A percentile compares a stretch with the other conserved stretches of the same genome.
phyloP scores from a whole-genome alignment of 2,797 vertebrate species.

The Ataeniobius toweri region DNA sequence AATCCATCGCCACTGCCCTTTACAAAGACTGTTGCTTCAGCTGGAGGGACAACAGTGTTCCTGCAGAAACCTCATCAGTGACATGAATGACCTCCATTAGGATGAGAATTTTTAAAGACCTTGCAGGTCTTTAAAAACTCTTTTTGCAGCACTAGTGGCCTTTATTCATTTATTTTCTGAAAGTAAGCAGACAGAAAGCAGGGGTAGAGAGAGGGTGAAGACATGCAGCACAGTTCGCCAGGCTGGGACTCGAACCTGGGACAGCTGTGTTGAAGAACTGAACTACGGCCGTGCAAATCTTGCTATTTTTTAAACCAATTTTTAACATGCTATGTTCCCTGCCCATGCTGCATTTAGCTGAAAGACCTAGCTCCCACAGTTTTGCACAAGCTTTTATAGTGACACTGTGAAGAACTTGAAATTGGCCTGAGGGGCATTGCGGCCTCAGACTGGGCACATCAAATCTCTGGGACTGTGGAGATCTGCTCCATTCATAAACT shows the following conservation, averaged over 20 bases:
- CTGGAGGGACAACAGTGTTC: conserved; percentile 55
- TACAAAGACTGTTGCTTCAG: conserved; percentile 65
- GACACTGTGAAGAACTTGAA: neutral
- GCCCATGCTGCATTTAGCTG: neutral
- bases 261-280: too few species aligned
- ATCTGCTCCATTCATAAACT: neutral
- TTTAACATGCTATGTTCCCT: neutral
- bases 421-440: neutral
- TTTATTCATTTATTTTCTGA: too few species aligned
- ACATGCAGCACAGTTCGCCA: too few species aligned
- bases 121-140: neutral
- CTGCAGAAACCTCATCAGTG: conserved; percentile 24
- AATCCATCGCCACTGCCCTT: conserved; percentile 17
- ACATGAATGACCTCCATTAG: conserved; percentile 25
- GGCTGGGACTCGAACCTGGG: too few species aligned
- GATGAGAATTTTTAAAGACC: neutral
- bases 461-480: neutral
- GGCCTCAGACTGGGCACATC: neutral
- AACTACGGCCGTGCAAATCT: too few species aligned
- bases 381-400: neutral
- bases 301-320: neutral
- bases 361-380: neutral
- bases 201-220: too few species aligned
- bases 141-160: too few species aligned
- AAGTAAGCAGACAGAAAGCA: too few species aligned